Conservation (phyloP, 2,113 vertebrate species). For the Tragulus kanchil region DNA sequence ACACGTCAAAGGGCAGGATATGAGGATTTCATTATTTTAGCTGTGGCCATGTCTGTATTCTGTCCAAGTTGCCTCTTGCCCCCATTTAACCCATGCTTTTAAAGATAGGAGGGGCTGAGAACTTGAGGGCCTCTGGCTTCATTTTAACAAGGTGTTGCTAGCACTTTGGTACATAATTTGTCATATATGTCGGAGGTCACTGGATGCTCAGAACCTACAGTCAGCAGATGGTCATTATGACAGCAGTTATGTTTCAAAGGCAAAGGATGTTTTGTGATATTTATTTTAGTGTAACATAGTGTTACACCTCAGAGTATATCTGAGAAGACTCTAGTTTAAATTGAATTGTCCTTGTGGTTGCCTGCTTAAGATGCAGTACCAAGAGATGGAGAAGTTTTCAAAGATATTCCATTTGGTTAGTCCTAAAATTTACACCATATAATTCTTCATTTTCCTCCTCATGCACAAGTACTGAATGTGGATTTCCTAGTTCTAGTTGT, state of each 20-base stretch:
- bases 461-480: background rate
- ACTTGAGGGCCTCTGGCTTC: slow-evolving; percentile 85
- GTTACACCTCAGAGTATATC: slow-evolving; percentile 77
- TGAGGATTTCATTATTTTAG: slow-evolving; percentile 92
- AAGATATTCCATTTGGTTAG: background rate
- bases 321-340: slow-evolving; percentile 83
- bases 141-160: slow-evolving; percentile 94
- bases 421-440: background rate
- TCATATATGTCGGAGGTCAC: slow-evolving; percentile 94
- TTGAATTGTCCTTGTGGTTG: slow-evolving; percentile 72
- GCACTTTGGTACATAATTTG: slow-evolving; percentile 93
- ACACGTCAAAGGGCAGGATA: slow-evolving; percentile 89
- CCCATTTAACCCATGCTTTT: slow-evolving; percentile 90
- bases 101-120: slow-evolving; percentile 89
- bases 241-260: slow-evolving; percentile 87
- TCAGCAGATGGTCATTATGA: slow-evolving; percentile 93
- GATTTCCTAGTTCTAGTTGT: background rate
- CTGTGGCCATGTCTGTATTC: slow-evolving; percentile 90
- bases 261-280: slow-evolving; percentile 83
- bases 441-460: background rate
- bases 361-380: slow-evolving; percentile 48
- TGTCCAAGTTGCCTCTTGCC: slow-evolving; percentile 90
- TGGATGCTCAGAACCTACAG: slow-evolving; percentile 89
- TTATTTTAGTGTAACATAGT: slow-evolving; percentile 85
- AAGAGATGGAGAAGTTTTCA: slow-evolving; percentile 2